Evolutionary conservation across 2,113 vertebrate genomes (phyloP).

Genomic region (Dolichallabes microphthalmus): DNA sequence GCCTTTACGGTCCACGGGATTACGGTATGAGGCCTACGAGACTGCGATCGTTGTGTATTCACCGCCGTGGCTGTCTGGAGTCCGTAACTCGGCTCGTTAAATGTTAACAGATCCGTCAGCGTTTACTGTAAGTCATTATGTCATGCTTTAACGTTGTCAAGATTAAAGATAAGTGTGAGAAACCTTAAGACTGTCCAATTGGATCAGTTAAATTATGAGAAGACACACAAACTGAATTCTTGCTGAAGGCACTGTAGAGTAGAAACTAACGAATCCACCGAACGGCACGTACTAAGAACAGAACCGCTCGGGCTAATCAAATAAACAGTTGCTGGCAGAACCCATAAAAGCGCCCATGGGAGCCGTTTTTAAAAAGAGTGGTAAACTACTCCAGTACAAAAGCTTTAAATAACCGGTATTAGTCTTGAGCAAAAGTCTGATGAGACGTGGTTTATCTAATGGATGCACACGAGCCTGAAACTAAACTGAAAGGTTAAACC

Average conservation of each 20-base stretch:
- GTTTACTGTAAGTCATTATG: background rate
- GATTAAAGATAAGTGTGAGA: background rate
- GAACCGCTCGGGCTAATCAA: background rate
- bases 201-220: background rate
- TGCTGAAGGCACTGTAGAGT: background rate
- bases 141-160: background rate
- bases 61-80: background rate
- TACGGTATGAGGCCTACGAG: background rate
- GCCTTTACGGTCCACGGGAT: slow-evolving; percentile 54
- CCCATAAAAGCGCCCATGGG: background rate
- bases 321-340: background rate
- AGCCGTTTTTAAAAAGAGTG: background rate
- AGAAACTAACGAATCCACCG: background rate
- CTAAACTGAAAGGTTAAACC: background rate
- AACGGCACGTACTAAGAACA: background rate
- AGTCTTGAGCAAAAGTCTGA: background rate
- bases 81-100: background rate
- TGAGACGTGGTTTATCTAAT: background rate
- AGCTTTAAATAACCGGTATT: slow-evolving; percentile 1
- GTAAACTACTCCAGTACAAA: background rate
- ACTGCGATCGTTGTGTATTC: background rate
- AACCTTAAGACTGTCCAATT: background rate
- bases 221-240: background rate
- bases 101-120: background rate
- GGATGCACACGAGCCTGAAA: background rate